phyloP scores from a whole-genome alignment of 2,888 invertebrate species.

The Eristalinus sepulchralis region DNA sequence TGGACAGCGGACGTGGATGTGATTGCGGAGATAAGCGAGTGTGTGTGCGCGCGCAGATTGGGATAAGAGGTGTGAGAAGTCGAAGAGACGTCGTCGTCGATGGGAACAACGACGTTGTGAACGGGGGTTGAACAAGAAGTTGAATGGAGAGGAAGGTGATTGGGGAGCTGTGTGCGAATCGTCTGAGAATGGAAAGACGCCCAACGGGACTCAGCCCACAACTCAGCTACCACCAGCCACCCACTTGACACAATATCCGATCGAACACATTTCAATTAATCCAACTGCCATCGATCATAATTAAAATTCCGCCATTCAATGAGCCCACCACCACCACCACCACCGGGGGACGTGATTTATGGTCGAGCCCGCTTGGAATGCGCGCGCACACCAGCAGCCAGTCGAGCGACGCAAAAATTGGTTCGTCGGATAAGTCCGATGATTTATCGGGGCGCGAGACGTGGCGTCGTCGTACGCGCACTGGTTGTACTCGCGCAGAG shows the following conservation, averaged over 20 bases:
- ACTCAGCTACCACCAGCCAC: neutral
- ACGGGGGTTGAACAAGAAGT: neutral
- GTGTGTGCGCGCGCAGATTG: neutral
- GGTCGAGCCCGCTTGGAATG: constrained; percentile 12
- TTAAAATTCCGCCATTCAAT: constrained; percentile 66
- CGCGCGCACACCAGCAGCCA: constrained; percentile 39
- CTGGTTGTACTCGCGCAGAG: neutral
- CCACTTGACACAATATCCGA: constrained; percentile 6
- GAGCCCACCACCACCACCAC: constrained; percentile 35
- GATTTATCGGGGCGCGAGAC: constrained; percentile 58
- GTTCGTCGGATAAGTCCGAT: constrained; percentile 48
- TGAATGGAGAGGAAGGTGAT: no score
- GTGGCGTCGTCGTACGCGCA: constrained; percentile 23
- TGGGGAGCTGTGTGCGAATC: no score
- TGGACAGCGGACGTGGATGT: neutral
- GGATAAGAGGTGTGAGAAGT: neutral
- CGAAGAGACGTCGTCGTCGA: neutral
- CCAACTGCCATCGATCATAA: constrained; percentile 70
- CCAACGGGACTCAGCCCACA: neutral
- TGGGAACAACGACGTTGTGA: neutral
- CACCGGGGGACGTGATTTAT: constrained; percentile 65
- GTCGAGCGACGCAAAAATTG: constrained; percentile 54
- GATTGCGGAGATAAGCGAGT: neutral
- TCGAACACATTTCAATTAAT: constrained; percentile 68
- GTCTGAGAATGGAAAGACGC: no score